Base-by-base conservation (phyloP, 2,113 vertebrate species). In the Toxostoma redivivum region DNA sequence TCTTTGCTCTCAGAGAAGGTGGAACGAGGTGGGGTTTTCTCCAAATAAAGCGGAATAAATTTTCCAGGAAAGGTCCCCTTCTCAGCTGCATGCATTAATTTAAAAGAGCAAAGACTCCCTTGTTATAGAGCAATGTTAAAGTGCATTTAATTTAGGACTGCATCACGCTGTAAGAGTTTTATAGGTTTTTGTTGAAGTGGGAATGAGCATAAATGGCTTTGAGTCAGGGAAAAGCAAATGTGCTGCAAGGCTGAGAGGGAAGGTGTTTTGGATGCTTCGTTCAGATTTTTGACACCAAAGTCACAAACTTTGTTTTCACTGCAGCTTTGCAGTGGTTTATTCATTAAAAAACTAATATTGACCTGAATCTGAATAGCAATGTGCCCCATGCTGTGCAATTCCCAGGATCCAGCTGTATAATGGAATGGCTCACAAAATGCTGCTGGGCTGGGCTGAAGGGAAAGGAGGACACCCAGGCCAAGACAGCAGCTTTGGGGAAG, bases 61-160 rank as follows among this genome's bases (percentile, higher is more conserved):
- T 86, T 81, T 37, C 70, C 79, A 57, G 44, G 74, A 88, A 89
- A 88, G 94, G 91, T 88, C 82, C 78, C 87, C 71, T 51, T 87
- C 91, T 91, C 64, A 40, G 66, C 78, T 45, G 58, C 27, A 35
- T 4, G 20, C 81, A 67, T 90, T 92, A 94, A 94, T 56, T 67
- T 81, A 60, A 65, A 88, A 83, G 81, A 92, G 92, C 69, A 60
- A 84, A 92, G 82, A 73, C 42, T 62, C 84, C 76, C 74, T 96
- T 94, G 69, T 80, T 91, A 90, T 87, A 48, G 44, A 44, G 90
- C 57, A 56, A 58, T 85, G 93, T 76, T 84, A 91, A 58, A 62
- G 44, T 79, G 84, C 96, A 95, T 95, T 97, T 97, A 95, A 96
- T 96, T 96, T 96, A 96, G 92, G 90, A 77, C 79, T 90, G 92